A percentile compares a stretch with the other conserved stretches of the same genome.
These are phyloP conservation scores for Rhincodon typus DNA, from an alignment of 2,797 vertebrate species.

Conservation along the genomic window DNA sequence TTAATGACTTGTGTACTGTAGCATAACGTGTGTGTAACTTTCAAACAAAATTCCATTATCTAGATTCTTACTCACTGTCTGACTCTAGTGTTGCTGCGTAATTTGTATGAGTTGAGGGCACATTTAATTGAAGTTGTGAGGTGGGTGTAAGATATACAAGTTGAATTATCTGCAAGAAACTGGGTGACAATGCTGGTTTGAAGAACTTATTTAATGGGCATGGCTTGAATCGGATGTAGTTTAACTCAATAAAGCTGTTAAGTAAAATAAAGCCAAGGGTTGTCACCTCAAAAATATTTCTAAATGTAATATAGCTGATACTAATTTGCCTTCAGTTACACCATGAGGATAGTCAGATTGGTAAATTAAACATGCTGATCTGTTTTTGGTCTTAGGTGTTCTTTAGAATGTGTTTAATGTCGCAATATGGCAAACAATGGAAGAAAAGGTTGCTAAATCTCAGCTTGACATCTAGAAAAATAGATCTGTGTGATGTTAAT, in stretches of 20 bases:
- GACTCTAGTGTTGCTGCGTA: not conserved
- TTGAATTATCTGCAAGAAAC: not conserved
- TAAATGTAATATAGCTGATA: not conserved
- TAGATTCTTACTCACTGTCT: not conserved
- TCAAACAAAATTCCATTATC: not conserved
- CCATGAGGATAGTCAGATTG: not conserved
- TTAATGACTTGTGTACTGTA: too few relatives aligned
- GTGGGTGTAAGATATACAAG: not conserved
- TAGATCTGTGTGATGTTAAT: not conserved
- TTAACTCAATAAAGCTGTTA: not conserved
- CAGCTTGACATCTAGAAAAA: not conserved
- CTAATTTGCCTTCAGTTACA: not conserved
- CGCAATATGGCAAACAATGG: not conserved
- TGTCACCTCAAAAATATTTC: not conserved
- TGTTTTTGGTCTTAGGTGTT: not conserved
- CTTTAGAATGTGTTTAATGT: not conserved
- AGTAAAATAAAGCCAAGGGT: not conserved
- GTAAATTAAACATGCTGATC: not conserved
- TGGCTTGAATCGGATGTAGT: not conserved
- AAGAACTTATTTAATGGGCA: not conserved
- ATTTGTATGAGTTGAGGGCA: not conserved
- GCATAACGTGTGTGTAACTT: not conserved
- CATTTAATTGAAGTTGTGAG: not conserved
- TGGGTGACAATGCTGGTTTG: not conserved
- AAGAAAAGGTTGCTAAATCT: not conserved